Percentiles rank a stretch among this genome's conserved stretches.
phyloP scores from a whole-genome alignment of 2,888 invertebrate genomes.

The Aplocera efformata region DNA sequence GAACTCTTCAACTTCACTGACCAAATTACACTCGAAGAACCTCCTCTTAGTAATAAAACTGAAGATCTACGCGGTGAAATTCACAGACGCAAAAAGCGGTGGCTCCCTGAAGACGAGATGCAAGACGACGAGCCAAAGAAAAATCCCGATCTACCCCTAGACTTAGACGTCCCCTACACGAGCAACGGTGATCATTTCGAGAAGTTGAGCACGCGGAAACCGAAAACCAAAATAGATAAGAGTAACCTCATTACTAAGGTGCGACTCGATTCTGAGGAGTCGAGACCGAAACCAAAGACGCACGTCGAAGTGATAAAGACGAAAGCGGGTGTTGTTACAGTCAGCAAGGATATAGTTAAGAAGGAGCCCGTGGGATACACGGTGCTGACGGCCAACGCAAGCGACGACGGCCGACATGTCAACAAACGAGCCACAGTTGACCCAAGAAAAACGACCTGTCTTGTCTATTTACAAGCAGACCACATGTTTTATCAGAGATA shows the following conservation, averaged over 20 bases:
- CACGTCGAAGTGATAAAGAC: slow-evolving; percentile 85
- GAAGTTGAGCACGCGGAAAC: slow-evolving; percentile 70
- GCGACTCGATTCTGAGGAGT: slow-evolving; percentile 73
- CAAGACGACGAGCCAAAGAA: slow-evolving; percentile 80
- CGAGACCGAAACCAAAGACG: slow-evolving; percentile 83
- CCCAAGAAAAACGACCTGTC: slow-evolving; percentile 95
- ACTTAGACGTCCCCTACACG: slow-evolving; percentile 83
- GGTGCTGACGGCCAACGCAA: slow-evolving; percentile 66
- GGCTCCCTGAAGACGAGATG: slow-evolving; percentile 85
- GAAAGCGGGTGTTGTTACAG: slow-evolving; percentile 83
- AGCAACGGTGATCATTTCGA: slow-evolving; percentile 80
- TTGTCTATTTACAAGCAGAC: slow-evolving; percentile 97
- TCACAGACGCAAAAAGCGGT: slow-evolving; percentile 79
- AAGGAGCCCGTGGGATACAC: slow-evolving; percentile 78
- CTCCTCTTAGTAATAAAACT: slow-evolving; percentile 50
- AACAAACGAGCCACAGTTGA: slow-evolving; percentile 87
- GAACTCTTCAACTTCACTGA: slow-evolving; percentile 67
- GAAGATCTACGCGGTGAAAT: slow-evolving; percentile 64
- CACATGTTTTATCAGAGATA: slow-evolving; percentile 97
- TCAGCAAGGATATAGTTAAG: slow-evolving; percentile 83
- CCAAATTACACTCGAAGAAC: slow-evolving; percentile 46
- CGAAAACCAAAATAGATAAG: slow-evolving; percentile 76
- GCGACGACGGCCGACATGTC: slow-evolving; percentile 80
- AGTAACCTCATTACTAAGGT: slow-evolving; percentile 77
- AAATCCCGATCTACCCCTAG: slow-evolving; percentile 83